phyloP scores from a whole-genome alignment of 1,140 invertebrate species.

The Dinothrombium tinctorium region DNA sequence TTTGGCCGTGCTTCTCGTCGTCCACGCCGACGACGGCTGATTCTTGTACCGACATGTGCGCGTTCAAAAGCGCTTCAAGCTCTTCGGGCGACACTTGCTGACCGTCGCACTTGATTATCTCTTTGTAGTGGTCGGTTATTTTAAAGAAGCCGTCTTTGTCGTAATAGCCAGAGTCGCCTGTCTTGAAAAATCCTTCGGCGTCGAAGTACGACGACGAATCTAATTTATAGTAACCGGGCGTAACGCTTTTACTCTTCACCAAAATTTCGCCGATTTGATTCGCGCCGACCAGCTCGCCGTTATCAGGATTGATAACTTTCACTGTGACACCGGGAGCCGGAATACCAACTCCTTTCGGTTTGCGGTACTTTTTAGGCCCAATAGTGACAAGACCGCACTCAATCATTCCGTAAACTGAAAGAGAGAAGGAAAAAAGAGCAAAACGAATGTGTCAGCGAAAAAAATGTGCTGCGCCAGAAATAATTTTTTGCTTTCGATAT shows the following conservation, averaged over 20 bases:
- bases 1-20: conserved; percentile 41
- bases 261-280: background rate
- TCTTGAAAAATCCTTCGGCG: conserved; percentile 15
- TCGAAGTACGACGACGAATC: background rate
- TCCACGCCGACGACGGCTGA: conserved; percentile 55
- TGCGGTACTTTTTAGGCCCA: no score
- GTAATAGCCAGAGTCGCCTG: conserved; percentile 31
- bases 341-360: background rate
- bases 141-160: conserved; percentile 36
- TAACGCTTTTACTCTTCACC: background rate
- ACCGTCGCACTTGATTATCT: conserved; percentile 46
- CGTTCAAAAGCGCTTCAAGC: conserved; percentile 50
- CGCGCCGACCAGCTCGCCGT: background rate
- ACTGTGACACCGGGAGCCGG: background rate
- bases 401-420: no score
- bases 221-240: background rate
- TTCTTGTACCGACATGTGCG: conserved; percentile 43
- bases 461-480: no score
- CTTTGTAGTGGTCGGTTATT: conserved; percentile 60
- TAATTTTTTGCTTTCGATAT: no score
- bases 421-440: no score
- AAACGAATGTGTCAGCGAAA: no score
- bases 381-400: no score
- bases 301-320: background rate
- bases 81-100: conserved; percentile 61